Base-by-base conservation (phyloP, 2,797 vertebrate species). In the Acanthurus lineatus region DNA sequence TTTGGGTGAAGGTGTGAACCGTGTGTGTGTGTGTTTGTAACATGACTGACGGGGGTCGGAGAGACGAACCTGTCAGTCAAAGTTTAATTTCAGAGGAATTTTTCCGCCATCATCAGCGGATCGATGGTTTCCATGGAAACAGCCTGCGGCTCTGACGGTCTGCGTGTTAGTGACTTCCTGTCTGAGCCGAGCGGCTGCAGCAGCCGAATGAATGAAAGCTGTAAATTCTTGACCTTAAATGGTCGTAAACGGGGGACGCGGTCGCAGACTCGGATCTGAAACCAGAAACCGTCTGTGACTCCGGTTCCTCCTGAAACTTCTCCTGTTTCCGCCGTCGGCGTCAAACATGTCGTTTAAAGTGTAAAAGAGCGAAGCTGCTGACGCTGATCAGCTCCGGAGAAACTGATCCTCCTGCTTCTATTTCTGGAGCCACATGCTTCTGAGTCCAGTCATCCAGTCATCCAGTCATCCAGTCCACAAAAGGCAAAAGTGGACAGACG, bases 391-490 rank as follows among this genome's bases (percentile, higher is more conserved):
- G 32, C 71, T 47, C 70, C 0, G 94, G 95, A 74, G 96, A 97
- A 97, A 94, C 95, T 97, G 97, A 97, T 96, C 96, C 94, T 92
- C 20, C 93, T 95, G 94, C 92, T 94, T 95, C 97, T 98, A 98
- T 97, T 98, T 96, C 95, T 97, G 96, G 97, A 70, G 1, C 94
- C 96, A 95, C 96, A 96, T 97, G 96, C 96, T 96, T 96, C 95
- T 96, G 96, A 96, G 95, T 96, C 96, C 96, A 96, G 96, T 97
- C 96, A 97, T 96, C 96, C n/a, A n/a, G n/a, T n/a, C n/a, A n/a
- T n/a, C n/a, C n/a, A n/a, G n/a, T n/a, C n/a, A n/a, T n/a, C 85
- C 94, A 94, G 15, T 62, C 96, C 96, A 96, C 96, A 97, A 95
- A 98, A 96, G 96, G 97, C 94, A 95, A 95, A 96, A 95, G 94